These are phyloP conservation scores for Protaetia brevitarsis DNA, from an alignment of 1,140 invertebrate genomes.

Conservation along the genomic window DNA sequence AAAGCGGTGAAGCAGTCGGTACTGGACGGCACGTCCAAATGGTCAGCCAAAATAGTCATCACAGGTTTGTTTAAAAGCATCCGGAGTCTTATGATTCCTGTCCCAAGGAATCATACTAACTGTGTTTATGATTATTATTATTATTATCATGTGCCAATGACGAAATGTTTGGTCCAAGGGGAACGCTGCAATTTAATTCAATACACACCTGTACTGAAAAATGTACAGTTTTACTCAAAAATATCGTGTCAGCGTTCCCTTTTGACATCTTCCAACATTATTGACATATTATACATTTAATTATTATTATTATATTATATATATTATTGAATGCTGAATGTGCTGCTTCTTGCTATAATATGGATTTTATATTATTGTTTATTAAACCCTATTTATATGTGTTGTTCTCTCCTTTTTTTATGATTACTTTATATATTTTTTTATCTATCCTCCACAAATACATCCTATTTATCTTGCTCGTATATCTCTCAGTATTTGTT, in stretches of 20 bases:
- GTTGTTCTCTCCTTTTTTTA: background rate
- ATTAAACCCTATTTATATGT: background rate
- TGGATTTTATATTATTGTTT: slow-evolving; percentile 18
- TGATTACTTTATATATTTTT: too few species aligned
- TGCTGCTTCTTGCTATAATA: slow-evolving; percentile 31
- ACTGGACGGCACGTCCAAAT: slow-evolving; percentile 99
- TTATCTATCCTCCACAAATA: too few species aligned
- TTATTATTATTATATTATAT: background rate
- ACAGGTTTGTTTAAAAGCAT: slow-evolving; percentile 80
- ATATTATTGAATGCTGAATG: slow-evolving; percentile 33
- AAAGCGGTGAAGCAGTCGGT: slow-evolving; percentile 97
- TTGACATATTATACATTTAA: background rate
- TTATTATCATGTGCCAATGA: background rate
- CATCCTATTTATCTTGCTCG: too few species aligned
- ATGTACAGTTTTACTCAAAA: background rate
- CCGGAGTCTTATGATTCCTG: background rate
- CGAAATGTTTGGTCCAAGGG: background rate
- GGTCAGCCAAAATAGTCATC: slow-evolving; percentile 99
- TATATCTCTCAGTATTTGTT: too few species aligned
- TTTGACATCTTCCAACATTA: background rate
- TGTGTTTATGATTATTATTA: background rate
- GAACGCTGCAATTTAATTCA: background rate
- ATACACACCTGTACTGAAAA: background rate
- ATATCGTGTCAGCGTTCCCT: background rate
- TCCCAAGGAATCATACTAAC: background rate